Evolutionary conservation across 1,140 invertebrate species (phyloP).

Genomic region (Papilio xuthus): DNA sequence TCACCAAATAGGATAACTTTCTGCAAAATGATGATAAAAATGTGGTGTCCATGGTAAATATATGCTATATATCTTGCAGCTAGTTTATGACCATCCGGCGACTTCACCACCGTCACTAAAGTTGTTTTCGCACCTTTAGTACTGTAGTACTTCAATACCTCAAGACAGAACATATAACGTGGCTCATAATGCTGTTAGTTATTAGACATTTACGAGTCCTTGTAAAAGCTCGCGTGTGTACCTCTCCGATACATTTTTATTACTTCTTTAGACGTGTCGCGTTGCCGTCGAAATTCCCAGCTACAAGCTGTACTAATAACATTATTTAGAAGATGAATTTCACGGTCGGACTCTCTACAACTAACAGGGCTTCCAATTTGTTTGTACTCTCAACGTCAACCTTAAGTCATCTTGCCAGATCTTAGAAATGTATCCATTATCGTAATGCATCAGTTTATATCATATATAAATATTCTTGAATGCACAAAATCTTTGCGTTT

Average conservation of each 20-base stretch:
- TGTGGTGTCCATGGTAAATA: not conserved
- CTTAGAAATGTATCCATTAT: too few species aligned
- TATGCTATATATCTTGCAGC: not conserved
- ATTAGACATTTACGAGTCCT: constrained; percentile 16
- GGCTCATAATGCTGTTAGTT: constrained; percentile 18
- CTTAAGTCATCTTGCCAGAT: too few species aligned
- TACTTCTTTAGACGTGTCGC: not conserved
- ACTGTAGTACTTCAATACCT: not conserved
- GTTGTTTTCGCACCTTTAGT: not conserved
- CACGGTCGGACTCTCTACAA: too few species aligned
- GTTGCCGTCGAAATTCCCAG: not conserved
- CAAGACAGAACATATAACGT: not conserved
- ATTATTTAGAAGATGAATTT: not conserved
- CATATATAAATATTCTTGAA: too few species aligned
- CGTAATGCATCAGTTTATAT: too few species aligned
- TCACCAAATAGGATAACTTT: too few species aligned
- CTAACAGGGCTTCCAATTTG: too few species aligned
- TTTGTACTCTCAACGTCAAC: too few species aligned
- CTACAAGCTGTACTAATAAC: not conserved
- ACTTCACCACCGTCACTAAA: not conserved
- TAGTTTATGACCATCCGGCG: not conserved
- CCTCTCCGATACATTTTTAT: constrained; percentile 19
- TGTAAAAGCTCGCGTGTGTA: constrained; percentile 7
- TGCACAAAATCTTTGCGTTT: not conserved
- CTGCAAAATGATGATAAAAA: not conserved